Conservation (phyloP, 2,888 invertebrate species). For the Oligia latruncula region DNA sequence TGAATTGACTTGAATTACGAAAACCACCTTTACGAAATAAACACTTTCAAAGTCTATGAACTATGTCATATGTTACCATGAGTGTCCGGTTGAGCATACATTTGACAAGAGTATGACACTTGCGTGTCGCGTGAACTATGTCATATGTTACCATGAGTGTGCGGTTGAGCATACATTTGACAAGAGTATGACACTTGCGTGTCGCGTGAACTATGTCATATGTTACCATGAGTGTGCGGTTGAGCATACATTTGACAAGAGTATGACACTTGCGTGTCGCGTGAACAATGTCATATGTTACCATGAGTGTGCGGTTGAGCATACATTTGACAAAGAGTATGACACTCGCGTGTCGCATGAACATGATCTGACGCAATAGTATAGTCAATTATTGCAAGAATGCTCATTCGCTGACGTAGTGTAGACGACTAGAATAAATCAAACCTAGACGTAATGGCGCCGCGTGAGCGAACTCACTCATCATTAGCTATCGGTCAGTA, state of each 20-base stretch:
- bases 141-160: background rate
- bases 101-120: background rate
- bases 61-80: too few relatives aligned
- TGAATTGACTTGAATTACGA: background rate
- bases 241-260: background rate
- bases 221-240: background rate
- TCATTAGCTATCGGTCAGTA: constrained; percentile 1
- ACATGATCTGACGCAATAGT: background rate
- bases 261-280: background rate
- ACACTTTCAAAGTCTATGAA: background rate
- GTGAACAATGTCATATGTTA: too few relatives aligned
- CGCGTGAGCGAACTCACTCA: background rate
- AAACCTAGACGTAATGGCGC: background rate
- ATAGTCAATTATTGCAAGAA: background rate
- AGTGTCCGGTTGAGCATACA: background rate
- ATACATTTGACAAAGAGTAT: background rate
- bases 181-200: background rate
- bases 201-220: too few relatives aligned
- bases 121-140: background rate
- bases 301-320: background rate
- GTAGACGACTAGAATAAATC: background rate
- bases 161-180: background rate
- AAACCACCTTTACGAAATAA: background rate
- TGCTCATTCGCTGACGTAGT: constrained; percentile 6
- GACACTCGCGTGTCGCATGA: background rate